Evolutionary conservation across 2,113 vertebrate species (phyloP).

Genomic region (Paralichthys olivaceus): DNA sequence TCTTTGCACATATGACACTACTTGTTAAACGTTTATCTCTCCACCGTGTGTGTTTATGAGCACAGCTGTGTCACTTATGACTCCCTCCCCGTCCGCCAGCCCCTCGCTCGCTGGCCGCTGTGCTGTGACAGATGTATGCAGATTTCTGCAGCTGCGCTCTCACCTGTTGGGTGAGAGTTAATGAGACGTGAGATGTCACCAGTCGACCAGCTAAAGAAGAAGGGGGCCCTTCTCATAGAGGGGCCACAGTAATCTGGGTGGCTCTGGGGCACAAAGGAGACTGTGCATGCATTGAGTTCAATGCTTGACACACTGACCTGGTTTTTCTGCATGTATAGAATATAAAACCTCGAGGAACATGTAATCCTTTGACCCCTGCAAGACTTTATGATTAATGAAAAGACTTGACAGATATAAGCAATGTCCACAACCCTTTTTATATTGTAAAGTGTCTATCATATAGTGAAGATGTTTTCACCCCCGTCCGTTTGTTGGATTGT

Average conservation of each 20-base stretch:
- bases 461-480: not conserved
- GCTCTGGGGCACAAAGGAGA: conserved; percentile 25
- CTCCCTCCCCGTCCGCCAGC: conserved; percentile 12
- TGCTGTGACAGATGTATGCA: conserved; percentile 69
- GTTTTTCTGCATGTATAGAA: conserved; percentile 31
- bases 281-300: not conserved
- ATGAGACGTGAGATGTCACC: conserved; percentile 66
- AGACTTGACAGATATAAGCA: not conserved
- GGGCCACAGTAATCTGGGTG: conserved; percentile 14
- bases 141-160: conserved; percentile 74
- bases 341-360: conserved; percentile 24
- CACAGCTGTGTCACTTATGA: conserved; percentile 67
- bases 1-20: not conserved
- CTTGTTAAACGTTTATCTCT: conserved; percentile 5
- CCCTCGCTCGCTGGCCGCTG: conserved; percentile 22
- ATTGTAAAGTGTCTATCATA: not conserved
- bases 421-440: not conserved
- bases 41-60: conserved; percentile 33
- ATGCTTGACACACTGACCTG: conserved; percentile 66
- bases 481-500: not conserved
- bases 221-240: conserved; percentile 5
- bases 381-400: conserved; percentile 13
- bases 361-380: conserved; percentile 26
- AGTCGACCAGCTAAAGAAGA: conserved; percentile 27
- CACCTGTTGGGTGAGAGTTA: conserved; percentile 75